Percentiles rank a stretch among this genome's conserved stretches.
These are phyloP conservation scores for Caenorhabditis brenneri DNA, from an alignment of 1,140 invertebrate genomes.

Conservation along the genomic window DNA sequence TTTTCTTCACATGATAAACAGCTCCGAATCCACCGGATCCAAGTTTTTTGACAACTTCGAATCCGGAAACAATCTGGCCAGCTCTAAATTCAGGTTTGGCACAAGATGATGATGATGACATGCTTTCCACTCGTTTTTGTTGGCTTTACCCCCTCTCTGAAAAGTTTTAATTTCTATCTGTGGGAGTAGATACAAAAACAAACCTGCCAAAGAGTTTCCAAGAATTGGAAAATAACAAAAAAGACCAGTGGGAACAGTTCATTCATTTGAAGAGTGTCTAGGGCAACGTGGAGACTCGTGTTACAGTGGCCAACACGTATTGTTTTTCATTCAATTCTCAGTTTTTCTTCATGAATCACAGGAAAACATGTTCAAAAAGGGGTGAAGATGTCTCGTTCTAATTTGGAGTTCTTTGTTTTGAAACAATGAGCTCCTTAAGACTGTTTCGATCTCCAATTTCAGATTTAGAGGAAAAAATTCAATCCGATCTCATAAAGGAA, in stretches of 20 bases:
- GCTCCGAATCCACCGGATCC: constrained; percentile 51
- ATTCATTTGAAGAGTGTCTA: too few species aligned
- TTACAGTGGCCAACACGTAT: too few species aligned
- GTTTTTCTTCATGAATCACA: too few species aligned
- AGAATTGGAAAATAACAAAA: not conserved
- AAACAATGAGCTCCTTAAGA: too few species aligned
- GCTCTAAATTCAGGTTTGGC: constrained; percentile 18
- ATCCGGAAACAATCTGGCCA: not conserved
- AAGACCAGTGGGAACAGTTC: not conserved
- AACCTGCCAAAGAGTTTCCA: not conserved
- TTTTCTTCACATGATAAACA: constrained; percentile 46
- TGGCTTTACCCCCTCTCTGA: not conserved
- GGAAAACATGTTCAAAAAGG: too few species aligned
- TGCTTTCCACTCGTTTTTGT: constrained; percentile 15
- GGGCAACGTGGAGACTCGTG: not conserved
- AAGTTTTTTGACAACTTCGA: constrained; percentile 9
- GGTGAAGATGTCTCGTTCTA: too few species aligned
- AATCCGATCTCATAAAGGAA: too few species aligned
- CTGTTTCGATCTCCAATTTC: too few species aligned
- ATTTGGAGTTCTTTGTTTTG: too few species aligned
- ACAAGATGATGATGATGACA: constrained; percentile 39
- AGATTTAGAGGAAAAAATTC: too few species aligned
- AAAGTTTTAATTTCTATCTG: not conserved
- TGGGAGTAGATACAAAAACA: not conserved
- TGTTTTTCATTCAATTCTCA: too few species aligned